Conservation (phyloP, 2,797 vertebrate genomes). For the Tiaroga cobitis region DNA sequence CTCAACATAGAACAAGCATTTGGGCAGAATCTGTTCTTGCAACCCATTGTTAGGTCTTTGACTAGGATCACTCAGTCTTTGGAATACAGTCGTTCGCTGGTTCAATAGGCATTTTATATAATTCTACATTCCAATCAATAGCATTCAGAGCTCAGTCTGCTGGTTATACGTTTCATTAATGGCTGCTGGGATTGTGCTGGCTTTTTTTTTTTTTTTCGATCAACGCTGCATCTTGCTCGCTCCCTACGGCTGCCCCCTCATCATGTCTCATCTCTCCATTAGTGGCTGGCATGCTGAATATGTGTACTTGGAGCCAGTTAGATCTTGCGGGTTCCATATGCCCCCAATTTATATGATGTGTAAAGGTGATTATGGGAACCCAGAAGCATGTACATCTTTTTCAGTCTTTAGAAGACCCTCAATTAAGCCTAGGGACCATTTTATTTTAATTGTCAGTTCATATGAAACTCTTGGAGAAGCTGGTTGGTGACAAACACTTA, state of each 20-base stretch:
- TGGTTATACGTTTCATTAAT: conserved; percentile 41
- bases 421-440: conserved; percentile 6
- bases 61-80: neutral
- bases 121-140: conserved; percentile 39
- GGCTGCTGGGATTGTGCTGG: conserved; percentile 24
- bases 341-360: conserved; percentile 14
- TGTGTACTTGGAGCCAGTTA: neutral
- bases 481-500: conserved; percentile 2
- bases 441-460: conserved; percentile 21
- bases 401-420: conserved; percentile 21
- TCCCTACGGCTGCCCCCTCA: neutral
- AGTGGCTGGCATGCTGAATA: conserved; percentile 16
- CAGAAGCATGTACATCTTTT: conserved; percentile 16
- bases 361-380: conserved; percentile 1
- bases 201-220: conserved; percentile 37
- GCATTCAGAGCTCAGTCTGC: conserved; percentile 31
- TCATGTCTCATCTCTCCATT: conserved; percentile 17
- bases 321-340: neutral
- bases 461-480: conserved; percentile 31
- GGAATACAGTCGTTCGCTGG: conserved; percentile 1
- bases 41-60: neutral
- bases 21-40: neutral
- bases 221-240: neutral
- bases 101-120: conserved; percentile 42
- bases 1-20: neutral